Percentiles rank a stretch among this genome's conserved stretches.
phyloP scores from a whole-genome alignment of 2,888 invertebrate genomes.

The Phlogophora meticulosa region DNA sequence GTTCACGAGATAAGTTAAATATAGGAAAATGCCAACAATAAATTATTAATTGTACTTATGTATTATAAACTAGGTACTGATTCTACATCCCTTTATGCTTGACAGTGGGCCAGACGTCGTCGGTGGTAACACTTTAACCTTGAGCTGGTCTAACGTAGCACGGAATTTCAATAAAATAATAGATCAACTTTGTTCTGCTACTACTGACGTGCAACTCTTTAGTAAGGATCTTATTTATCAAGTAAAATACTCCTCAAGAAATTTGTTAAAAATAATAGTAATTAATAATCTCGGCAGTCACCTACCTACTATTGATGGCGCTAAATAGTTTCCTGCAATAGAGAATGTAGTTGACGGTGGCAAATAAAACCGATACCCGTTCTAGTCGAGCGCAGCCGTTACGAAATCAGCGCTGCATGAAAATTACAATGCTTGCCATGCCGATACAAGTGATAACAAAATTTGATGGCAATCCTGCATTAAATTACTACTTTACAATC shows the following conservation, averaged over 20 bases:
- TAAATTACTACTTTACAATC: constrained; percentile 34
- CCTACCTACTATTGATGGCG: constrained; percentile 41
- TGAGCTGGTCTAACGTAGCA: too few relatives aligned
- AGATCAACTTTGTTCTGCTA: too few relatives aligned
- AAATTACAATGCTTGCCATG: constrained; percentile 79
- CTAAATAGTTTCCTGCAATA: constrained; percentile 59
- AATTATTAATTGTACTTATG: constrained; percentile 62
- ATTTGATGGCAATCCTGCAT: constrained; percentile 52
- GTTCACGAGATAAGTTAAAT: constrained; percentile 88
- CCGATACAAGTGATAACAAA: constrained; percentile 64
- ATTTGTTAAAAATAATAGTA: constrained; percentile 11
- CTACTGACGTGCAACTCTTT: too few relatives aligned
- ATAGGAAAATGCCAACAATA: constrained; percentile 83
- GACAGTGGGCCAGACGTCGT: too few relatives aligned
- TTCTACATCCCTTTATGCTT: constrained; percentile 38
- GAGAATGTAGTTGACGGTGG: constrained; percentile 82
- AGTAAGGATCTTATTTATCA: too few relatives aligned
- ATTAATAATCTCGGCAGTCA: too few relatives aligned
- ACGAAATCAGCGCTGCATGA: constrained; percentile 90
- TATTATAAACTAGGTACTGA: constrained; percentile 46
- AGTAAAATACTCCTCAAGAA: constrained; percentile 7
- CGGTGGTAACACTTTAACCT: too few relatives aligned
- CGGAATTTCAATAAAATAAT: too few relatives aligned
- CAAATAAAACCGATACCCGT: constrained; percentile 88
- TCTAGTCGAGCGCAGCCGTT: constrained; percentile 90